phyloP scores from a whole-genome alignment of 1,140 invertebrate species.

The Metopolophium dirhodum region DNA sequence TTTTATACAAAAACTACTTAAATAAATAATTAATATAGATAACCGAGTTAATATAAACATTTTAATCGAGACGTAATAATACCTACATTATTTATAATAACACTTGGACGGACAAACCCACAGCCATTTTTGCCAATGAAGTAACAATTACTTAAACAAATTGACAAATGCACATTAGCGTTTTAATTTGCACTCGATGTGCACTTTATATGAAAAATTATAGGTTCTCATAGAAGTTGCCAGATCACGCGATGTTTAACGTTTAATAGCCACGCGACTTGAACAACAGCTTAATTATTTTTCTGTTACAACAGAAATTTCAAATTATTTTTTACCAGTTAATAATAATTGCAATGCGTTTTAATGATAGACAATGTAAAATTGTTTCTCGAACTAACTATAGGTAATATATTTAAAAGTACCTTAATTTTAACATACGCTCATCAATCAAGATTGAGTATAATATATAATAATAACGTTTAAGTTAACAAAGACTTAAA shows the following conservation, averaged over 20 bases:
- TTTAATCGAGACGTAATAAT: background rate
- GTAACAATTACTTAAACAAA: background rate
- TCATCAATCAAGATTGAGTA: background rate
- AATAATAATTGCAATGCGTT: background rate
- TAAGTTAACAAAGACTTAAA: background rate
- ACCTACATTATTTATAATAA: background rate
- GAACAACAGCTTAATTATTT: background rate
- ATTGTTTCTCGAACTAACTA: background rate
- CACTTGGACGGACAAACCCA: background rate
- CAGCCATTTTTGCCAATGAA: background rate
- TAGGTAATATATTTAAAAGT: background rate
- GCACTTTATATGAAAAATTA: background rate
- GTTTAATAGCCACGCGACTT: background rate
- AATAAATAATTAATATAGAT: background rate
- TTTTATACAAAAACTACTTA: background rate
- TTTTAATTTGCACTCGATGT: background rate
- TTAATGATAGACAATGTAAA: background rate
- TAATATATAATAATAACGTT: background rate
- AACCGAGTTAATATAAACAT: background rate
- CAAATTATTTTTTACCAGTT: constrained; percentile 18
- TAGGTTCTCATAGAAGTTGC: background rate
- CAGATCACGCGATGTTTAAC: constrained; percentile 32
- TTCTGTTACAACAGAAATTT: background rate
- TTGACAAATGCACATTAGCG: background rate
- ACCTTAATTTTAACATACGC: background rate